Conservation (phyloP, 2,797 vertebrate species). For the Pelodytes ibericus region DNA sequence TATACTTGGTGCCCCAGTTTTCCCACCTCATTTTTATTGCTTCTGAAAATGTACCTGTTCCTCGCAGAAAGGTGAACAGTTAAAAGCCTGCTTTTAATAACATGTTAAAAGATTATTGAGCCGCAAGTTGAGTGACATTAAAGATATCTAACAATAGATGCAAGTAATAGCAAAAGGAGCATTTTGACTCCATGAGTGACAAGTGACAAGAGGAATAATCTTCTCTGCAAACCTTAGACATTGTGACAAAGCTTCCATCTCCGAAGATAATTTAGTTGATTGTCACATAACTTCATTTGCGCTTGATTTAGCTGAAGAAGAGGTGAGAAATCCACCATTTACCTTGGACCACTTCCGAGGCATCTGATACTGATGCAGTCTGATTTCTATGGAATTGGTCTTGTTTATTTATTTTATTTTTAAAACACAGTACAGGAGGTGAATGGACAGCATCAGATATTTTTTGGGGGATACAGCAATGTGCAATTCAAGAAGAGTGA, state of each 20-base stretch:
- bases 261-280: slow-evolving; percentile 30
- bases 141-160: slow-evolving; percentile 50
- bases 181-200: slow-evolving; percentile 49
- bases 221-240: slow-evolving; percentile 42
- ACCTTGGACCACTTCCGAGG: slow-evolving; percentile 15
- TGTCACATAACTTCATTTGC: slow-evolving; percentile 28
- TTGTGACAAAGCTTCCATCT: slow-evolving; percentile 33
- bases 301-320: slow-evolving; percentile 19
- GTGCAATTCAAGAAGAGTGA: no score
- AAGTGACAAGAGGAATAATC: slow-evolving; percentile 39
- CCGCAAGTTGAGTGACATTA: slow-evolving; percentile 6
- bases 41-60: background rate
- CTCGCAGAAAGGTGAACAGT: background rate
- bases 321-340: slow-evolving; percentile 30
- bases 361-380: background rate
- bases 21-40: background rate
- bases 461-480: no score
- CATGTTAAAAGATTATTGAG: background rate
- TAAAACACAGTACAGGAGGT: no score
- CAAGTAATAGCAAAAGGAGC: slow-evolving; percentile 25
- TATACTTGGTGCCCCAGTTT: background rate
- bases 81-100: background rate
- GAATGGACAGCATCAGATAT: no score
- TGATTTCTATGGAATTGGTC: no score
- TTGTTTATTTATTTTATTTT: no score